Base-by-base conservation (phyloP, 2,888 invertebrate genomes). In the Ornithoptera priamus region DNA sequence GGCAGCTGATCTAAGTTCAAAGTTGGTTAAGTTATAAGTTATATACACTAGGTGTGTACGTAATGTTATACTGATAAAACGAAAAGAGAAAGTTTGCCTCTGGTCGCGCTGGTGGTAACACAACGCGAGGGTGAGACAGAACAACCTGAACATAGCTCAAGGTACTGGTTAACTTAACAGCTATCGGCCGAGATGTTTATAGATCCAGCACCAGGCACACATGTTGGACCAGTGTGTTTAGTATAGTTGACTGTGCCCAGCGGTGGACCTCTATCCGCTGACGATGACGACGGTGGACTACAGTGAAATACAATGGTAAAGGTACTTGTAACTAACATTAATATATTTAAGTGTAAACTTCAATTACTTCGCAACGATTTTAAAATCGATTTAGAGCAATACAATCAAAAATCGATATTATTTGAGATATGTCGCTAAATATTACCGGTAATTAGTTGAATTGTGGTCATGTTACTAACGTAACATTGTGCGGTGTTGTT, bases 401-500 rank as follows among this genome's bases (percentile, higher is more conserved):
- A 39, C 10, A 1, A 39, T 1, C 7, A 39, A 39, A 39, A 39
- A 39, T 39, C 39, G 39, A 39, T 39, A 39, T 8, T 39, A 30
- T 30, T 30, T 30, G 30, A 30, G 3, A 30, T 30, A 30, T 30
- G 30, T 30, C 30, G 30, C 6, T 8, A 39, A 39, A 39, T 10
- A 39, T 10, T 10, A 39, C 10, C 7, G 10, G 10, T 39, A 39
- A 68, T 64, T 68, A 68, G 68, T 30, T 59, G 68, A 64, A 63
- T 50, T 59, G 59, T 64, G 58, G 7, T 39, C 7, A 8, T 10
- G 39, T 39, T 39, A 39, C 39, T 10, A 39, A 39, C 7, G 39
- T 39, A 1, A 57, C 71, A 63, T 46, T 39, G 60, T 70, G 70
- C 60, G 66, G 12, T 56, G 57, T 70, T 72, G 70, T 67, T 71